phyloP scores from a whole-genome alignment of 2,888 invertebrate genomes.

The Hypena proboscidalis region DNA sequence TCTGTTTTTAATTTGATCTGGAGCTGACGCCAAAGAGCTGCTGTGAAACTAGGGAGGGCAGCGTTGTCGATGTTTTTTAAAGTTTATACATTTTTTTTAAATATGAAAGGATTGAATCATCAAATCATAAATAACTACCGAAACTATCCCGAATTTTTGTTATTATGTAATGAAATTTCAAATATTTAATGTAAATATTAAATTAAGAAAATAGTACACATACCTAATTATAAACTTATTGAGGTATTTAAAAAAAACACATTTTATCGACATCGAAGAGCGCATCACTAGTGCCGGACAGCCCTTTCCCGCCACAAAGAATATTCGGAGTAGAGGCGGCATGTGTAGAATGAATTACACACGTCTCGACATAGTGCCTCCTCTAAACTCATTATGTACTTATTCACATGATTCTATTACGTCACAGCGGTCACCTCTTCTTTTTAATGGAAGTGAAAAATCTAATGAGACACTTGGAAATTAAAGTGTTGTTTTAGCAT shows the following conservation, averaged over 20 bases:
- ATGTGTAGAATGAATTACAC: constrained; percentile 43
- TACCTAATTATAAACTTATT: no score
- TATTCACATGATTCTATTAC: constrained; percentile 26
- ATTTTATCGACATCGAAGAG: neutral
- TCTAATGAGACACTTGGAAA: constrained; percentile 16
- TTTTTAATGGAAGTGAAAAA: constrained; percentile 33
- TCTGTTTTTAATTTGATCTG: constrained; percentile 81
- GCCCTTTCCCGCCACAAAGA: constrained; percentile 45
- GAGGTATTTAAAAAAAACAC: no score
- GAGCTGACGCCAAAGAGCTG: constrained; percentile 56
- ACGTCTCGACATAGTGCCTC: constrained; percentile 33
- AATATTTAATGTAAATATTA: no score
- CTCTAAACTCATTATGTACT: constrained; percentile 32
- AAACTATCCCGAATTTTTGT: no score
- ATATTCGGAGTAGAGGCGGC: constrained; percentile 45
- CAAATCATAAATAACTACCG: no score
- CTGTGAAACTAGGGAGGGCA: constrained; percentile 19
- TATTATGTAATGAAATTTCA: no score
- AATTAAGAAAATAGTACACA: no score
- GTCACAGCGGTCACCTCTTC: constrained; percentile 16
- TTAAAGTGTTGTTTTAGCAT: no score
- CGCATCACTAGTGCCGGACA: constrained; percentile 41
- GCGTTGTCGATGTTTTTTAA: constrained; percentile 25
- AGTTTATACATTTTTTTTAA: no score
- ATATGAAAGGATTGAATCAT: no score